Conservation (phyloP, 2,113 vertebrate species). For the Myiagra hebetior region DNA sequence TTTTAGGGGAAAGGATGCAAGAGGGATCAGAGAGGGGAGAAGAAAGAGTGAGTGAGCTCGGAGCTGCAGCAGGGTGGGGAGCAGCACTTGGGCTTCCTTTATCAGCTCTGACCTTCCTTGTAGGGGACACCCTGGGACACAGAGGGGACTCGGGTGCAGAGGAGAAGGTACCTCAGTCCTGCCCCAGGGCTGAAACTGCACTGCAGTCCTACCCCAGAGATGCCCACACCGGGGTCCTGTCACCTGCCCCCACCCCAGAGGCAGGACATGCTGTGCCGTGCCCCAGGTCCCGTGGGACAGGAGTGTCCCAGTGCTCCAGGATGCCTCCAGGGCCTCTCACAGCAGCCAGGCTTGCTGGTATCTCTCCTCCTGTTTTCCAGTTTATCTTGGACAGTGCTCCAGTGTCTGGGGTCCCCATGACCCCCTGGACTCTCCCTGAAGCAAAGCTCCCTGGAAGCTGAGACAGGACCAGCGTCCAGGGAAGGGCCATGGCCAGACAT, state of each 20-base stretch:
- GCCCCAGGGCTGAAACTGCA: not conserved
- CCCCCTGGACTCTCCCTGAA: not conserved
- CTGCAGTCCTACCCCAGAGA: not conserved
- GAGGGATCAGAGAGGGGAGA: not conserved
- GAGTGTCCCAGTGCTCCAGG: accelerated
- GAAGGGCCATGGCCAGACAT: not conserved
- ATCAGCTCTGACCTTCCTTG: not conserved
- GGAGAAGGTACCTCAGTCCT: not conserved
- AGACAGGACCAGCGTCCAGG: not conserved
- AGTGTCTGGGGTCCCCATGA: not conserved
- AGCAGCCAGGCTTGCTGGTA: accelerated
- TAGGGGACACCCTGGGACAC: not conserved
- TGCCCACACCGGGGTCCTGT: accelerated
- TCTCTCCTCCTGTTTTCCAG: not conserved
- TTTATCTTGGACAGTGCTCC: not conserved
- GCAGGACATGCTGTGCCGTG: accelerated
- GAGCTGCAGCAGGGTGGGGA: not conserved
- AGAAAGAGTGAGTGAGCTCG: accelerated
- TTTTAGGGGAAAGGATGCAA: not conserved
- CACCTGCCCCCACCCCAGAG: too few relatives aligned
- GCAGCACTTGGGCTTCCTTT: not conserved
- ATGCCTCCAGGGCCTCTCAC: not conserved
- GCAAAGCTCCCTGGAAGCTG: not conserved
- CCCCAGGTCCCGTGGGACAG: accelerated
- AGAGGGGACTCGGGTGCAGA: accelerated